Base-by-base conservation (phyloP, 2,888 invertebrate genomes). In the Keiferia lycopersicella region DNA sequence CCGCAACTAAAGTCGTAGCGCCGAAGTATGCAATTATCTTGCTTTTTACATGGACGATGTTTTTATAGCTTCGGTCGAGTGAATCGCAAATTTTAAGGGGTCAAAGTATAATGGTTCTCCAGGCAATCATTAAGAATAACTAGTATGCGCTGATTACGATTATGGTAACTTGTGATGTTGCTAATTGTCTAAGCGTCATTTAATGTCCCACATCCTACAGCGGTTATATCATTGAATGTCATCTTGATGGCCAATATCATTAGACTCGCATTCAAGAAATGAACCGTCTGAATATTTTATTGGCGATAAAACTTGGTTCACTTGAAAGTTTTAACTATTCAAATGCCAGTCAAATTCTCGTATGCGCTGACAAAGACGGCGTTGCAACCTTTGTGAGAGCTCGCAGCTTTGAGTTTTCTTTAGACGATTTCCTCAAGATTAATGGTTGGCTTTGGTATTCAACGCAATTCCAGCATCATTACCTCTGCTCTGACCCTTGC, bases 271-370 rank as follows among this genome's bases (percentile, higher is more conserved):
- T 7, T 10, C 10, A 18, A 51, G 51, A 16, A 22, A 51, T 22
- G 51, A 20, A 22, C 51, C 51, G 51, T 18, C n/a, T 51, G 51
- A 22, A 18, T 51, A 51, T 51, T n/a, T 50, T 50, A 51, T 51
- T 51, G 51, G 18, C 51, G 51, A 51, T 51, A 51, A 51, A 51
- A 18, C 51, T 51, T 51, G 22, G 8, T 51, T 51, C 56, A 30
- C 20, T 56, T 56, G 56, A 56, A 56, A 56, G 56, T 56, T 30
- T 50, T 20, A 51, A 30, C 30, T 56, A 56, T 56, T 56, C 56
- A 56, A 56, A 26, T 14, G 56, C n/a, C 56, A 56, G 56, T 56
- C 56, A 56, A 26, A 56, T 22, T 51, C 20, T 51, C 51, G 51
- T 22, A 50, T 50, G 11, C 11, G 20, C 22, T 51, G 51, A 51